phyloP scores from a whole-genome alignment of 2,113 vertebrate species.

The Bubo scandiacus region DNA sequence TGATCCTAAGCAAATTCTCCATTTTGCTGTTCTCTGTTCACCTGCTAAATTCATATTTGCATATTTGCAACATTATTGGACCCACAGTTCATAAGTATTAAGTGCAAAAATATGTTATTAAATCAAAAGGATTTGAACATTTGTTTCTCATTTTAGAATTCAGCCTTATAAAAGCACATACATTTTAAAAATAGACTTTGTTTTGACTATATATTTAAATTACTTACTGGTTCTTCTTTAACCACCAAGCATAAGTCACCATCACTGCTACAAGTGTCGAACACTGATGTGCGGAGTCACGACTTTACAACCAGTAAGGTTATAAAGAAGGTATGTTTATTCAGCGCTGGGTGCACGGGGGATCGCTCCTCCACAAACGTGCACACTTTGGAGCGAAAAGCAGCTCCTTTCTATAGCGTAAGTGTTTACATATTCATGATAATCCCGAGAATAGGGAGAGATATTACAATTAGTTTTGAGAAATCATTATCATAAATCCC shows the following conservation, averaged over 20 bases:
- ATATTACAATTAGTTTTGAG: no score
- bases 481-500: no score
- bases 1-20: not conserved
- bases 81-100: not conserved
- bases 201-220: not conserved
- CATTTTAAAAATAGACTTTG: not conserved
- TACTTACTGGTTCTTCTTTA: constrained; percentile 84
- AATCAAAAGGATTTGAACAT: not conserved
- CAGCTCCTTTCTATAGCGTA: no score
- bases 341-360: no score
- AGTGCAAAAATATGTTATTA: not conserved
- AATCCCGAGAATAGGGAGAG: no score
- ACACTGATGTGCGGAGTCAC: no score
- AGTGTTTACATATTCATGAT: no score
- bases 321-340: no score
- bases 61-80: not conserved
- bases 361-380: no score
- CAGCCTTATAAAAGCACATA: not conserved
- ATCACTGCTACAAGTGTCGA: constrained; percentile 91
- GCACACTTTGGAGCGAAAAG: no score
- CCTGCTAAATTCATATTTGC: no score
- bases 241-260: constrained; percentile 92
- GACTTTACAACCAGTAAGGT: no score
- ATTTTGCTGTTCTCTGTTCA: not conserved
- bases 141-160: not conserved